Evolutionary conservation across 30 jellyfish, hydroid and myxozoan species (phyloP), one percentile per base, ranked within the genome.

Genomic region (Aurelia aurita complex sp. Pacific): DNA sequence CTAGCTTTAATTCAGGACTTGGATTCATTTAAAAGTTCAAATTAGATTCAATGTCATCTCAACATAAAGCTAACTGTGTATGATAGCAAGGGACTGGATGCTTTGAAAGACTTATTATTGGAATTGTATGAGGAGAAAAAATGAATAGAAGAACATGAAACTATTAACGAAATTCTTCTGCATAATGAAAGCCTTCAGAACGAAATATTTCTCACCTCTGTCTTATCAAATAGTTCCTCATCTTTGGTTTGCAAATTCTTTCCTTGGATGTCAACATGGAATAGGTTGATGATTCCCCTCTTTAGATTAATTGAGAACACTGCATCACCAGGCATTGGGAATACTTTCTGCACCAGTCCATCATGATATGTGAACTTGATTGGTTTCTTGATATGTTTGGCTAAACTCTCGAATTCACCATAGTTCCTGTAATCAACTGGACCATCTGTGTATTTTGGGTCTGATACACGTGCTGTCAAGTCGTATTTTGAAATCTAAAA

Each of bases 231-330:
- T 17, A 87, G 53, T 46, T 62, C 76, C 13, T 59, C 67, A 17
- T 75, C 17, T 53, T 32, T 29, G n/a, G 89, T 62, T 75, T 80
- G 72, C 35, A 73, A 53, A n/a, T 73, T 88, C 52, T 71, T 81
- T 2, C 88, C 91, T 4, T n/a, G 67, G 59, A 81, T 35, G 35
- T 88, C 97, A 67, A 88, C 88, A 81, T 88, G 86, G 59, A 88
- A 65, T 77, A 88, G 32, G 67, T 67, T 80, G 85, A 88, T 59
- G 54, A 88, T 64, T 18, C 92, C 92, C 83, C 74, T 88, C 76
- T 88, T 88, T 73, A 88, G 51, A 67, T 88, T 81, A 54, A 88
- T 78, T 17, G 97, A 88, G 83, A 71, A 88, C 67, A 64, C 32
- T n/a, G 83, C 76, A 67, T 88, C 97, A 55, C 64, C 89, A 16